phyloP scores from a whole-genome alignment of 2,888 invertebrate species.

The Mesorhabditis sp. region DNA sequence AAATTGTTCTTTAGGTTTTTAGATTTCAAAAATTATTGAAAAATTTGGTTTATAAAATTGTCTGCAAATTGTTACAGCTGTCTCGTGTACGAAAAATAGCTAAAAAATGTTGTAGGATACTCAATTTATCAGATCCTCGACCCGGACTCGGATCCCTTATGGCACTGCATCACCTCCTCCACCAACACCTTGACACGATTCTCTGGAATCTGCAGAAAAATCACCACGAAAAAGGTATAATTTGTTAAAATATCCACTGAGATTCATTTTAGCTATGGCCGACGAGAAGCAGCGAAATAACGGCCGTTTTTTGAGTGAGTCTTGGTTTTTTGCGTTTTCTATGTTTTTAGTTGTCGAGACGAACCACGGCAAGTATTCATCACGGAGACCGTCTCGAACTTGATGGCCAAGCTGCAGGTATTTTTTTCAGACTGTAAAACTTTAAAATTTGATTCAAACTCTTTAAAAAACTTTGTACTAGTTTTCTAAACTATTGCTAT shows the following conservation, averaged over 20 bases:
- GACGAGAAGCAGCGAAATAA: neutral
- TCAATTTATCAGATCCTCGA: conserved; percentile 67
- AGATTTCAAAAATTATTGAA: too few species aligned
- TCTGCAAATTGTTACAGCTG: too few species aligned
- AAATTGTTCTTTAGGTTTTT: neutral
- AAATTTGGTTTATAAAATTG: too few species aligned
- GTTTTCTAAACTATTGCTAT: too few species aligned
- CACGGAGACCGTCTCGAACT: conserved; percentile 75
- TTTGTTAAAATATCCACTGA: neutral
- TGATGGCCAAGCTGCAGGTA: conserved; percentile 64
- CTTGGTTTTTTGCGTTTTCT: neutral
- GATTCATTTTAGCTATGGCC: neutral
- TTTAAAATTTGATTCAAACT: neutral
- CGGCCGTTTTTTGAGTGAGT: neutral
- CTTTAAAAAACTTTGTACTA: too few species aligned
- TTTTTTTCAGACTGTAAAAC: neutral
- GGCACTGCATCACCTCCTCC: conserved; percentile 86
- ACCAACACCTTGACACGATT: conserved; percentile 73
- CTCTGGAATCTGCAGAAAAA: conserved; percentile 67
- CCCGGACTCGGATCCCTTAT: conserved; percentile 83
- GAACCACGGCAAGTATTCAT: conserved; percentile 70
- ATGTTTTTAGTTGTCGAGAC: conserved; percentile 13
- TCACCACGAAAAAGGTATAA: conserved; percentile 22
- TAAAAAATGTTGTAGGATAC: too few species aligned
- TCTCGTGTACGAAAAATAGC: too few species aligned